Evolutionary conservation across 2,113 vertebrate species (phyloP), one percentile per base, ranked within the genome.

Genomic region (Oncorhynchus gorbuscha): DNA sequence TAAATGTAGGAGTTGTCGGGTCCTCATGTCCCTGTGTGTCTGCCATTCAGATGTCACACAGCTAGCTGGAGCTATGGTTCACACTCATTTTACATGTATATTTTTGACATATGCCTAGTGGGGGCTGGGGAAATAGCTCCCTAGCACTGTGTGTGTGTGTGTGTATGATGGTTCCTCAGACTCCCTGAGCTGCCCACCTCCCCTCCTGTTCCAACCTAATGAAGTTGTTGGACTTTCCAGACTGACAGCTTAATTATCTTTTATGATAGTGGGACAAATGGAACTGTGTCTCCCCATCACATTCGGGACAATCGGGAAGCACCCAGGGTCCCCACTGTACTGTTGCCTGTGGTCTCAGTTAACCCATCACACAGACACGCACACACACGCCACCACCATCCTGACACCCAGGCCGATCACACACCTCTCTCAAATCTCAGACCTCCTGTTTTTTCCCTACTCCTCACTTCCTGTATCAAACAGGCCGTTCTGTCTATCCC

Each of bases 231-330:
- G 93, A 93, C 93, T 94, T 92, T 90, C 92, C 91, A 95, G 96
- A 97, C 93, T 99, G 97, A 99, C 97, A 99, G 96, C 95, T 97
- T 98, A 96, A 98, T 99, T 99, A 99, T 98, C 96, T 96, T 95
- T 96, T 96, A 96, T 97, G 95, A 98, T 96, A 96, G 93, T 95
- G 94, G 94, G 94, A 98, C 97, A 98, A 99, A 98, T 97, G 96
- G 96, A 97, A 94, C 94, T 95, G 95, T 97, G 96, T 97, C 95
- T 98, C 95, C 97, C 94, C 93, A 97, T 97, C 95, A 96, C 94
- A 94, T 96, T 95, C 94, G 95, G 95, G 96, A 95, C 94, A 90
- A 95, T 93, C 94, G 92, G 91, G 93, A 94, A 92, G 94, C 93
- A 93, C 91, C 73, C 89, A 92, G 94, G 94, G 93, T 93, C 92